Evolutionary conservation across 2,113 vertebrate species (phyloP).

Genomic region (Anguilla rostrata): DNA sequence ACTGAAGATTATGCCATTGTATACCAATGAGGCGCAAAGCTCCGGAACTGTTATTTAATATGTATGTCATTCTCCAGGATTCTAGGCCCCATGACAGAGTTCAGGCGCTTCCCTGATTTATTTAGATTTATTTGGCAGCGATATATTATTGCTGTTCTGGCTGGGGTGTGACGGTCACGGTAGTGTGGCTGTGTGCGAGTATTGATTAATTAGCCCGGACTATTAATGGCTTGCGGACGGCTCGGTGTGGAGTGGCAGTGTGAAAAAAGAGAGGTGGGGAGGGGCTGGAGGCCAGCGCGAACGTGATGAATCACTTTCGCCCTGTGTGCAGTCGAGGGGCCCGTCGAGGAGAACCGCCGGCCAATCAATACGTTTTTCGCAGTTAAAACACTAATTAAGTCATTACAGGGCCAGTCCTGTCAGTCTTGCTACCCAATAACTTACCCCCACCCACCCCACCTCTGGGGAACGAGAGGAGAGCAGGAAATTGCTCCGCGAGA

Average conservation of each 20-base stretch:
- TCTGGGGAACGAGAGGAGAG: not conserved
- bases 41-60: not conserved
- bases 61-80: not conserved
- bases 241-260: not conserved
- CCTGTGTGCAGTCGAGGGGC: slow-evolving; percentile 22
- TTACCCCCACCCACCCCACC: not conserved
- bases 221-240: slow-evolving; percentile 24
- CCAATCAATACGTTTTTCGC: slow-evolving; percentile 57
- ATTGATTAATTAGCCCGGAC: slow-evolving; percentile 40
- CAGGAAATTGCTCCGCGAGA: slow-evolving; percentile 13
- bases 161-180: slow-evolving; percentile 16
- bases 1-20: not conserved
- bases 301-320: slow-evolving; percentile 43
- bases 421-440: slow-evolving; percentile 25
- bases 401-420: slow-evolving; percentile 42
- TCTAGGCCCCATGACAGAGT: not conserved
- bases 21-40: slow-evolving; percentile 2
- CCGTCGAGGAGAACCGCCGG: slow-evolving; percentile 38
- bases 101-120: slow-evolving; percentile 13
- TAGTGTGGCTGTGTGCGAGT: not conserved
- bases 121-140: slow-evolving; percentile 25
- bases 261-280: not conserved
- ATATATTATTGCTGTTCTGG: slow-evolving; percentile 29
- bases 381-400: slow-evolving; percentile 66
- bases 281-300: not conserved